Conservation (phyloP, 2,888 invertebrate species). For the Meliscaeva auricollis region DNA sequence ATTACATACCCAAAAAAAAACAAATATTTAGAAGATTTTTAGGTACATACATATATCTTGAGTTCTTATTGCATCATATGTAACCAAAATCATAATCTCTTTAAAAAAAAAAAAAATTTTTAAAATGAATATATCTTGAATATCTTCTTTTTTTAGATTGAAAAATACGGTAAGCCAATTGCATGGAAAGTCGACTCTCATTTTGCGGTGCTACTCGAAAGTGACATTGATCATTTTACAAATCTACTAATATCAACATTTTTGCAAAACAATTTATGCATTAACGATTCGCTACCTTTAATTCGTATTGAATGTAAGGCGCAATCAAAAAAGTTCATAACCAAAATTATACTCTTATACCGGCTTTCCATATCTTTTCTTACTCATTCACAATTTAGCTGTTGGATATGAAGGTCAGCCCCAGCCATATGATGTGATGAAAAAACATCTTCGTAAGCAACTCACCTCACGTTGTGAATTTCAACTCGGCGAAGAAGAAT, state of each 20-base stretch:
- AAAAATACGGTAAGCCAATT: constrained; percentile 90
- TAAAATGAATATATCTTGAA: not conserved
- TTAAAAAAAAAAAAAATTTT: too few relatives aligned
- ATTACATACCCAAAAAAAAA: too few relatives aligned
- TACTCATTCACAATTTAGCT: constrained; percentile 83
- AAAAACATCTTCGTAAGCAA: constrained; percentile 83
- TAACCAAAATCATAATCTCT: too few relatives aligned
- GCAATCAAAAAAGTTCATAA: constrained; percentile 40
- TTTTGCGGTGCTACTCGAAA: constrained; percentile 90
- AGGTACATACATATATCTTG: too few relatives aligned
- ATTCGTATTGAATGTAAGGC: constrained; percentile 91
- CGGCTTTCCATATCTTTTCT: constrained; percentile 26
- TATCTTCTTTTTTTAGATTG: constrained; percentile 86
- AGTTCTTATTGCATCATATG: too few relatives aligned
- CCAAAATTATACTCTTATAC: constrained; percentile 17
- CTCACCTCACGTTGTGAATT: constrained; percentile 81
- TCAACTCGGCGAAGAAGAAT: constrained; percentile 80
- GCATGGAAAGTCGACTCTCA: constrained; percentile 92
- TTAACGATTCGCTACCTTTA: constrained; percentile 91
- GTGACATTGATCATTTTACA: constrained; percentile 90
- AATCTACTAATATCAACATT: constrained; percentile 89
- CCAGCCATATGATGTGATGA: constrained; percentile 85
- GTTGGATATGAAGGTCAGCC: constrained; percentile 87
- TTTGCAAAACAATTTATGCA: constrained; percentile 89
- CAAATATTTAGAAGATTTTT: too few relatives aligned